Evolutionary conservation across 2,113 vertebrate species (phyloP).

Genomic region (Nibea albiflora): DNA sequence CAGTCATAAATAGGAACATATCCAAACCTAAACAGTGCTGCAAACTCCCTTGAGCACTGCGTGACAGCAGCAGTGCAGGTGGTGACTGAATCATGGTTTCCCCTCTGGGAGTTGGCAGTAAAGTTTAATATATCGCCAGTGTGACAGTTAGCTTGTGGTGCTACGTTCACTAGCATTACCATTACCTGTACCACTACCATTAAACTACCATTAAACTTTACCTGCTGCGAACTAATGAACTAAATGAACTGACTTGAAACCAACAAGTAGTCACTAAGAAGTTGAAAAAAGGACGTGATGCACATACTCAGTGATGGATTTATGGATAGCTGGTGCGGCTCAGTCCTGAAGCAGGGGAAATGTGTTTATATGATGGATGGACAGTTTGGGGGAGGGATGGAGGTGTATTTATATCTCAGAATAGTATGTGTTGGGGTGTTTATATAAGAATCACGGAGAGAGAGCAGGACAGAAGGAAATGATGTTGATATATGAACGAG

Average conservation of each 20-base stretch:
- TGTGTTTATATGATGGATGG: conserved; percentile 21
- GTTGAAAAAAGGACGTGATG: neutral
- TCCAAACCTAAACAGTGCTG: too few species aligned
- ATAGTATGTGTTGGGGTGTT: conserved; percentile 35
- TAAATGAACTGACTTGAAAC: neutral
- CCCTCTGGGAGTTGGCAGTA: too few species aligned
- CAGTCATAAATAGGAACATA: too few species aligned
- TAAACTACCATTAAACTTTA: neutral
- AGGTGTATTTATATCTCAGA: conserved; percentile 23
- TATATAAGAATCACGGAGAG: conserved; percentile 21
- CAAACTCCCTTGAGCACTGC: too few species aligned
- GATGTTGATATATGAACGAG: conserved; percentile 31
- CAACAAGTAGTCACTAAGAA: too few species aligned
- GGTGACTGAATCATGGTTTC: too few species aligned
- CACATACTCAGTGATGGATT: neutral
- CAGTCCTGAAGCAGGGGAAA: neutral
- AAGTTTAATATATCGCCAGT: too few species aligned
- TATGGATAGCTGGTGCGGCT: neutral
- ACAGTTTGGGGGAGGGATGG: neutral
- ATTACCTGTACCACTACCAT: neutral
- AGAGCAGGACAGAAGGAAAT: conserved; percentile 31
- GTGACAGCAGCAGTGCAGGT: too few species aligned
- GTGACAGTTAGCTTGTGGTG: neutral
- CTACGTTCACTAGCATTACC: neutral
- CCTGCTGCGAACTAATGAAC: neutral